Conservation (phyloP, 2,888 invertebrate genomes). For the Aspidiotus destructor region DNA sequence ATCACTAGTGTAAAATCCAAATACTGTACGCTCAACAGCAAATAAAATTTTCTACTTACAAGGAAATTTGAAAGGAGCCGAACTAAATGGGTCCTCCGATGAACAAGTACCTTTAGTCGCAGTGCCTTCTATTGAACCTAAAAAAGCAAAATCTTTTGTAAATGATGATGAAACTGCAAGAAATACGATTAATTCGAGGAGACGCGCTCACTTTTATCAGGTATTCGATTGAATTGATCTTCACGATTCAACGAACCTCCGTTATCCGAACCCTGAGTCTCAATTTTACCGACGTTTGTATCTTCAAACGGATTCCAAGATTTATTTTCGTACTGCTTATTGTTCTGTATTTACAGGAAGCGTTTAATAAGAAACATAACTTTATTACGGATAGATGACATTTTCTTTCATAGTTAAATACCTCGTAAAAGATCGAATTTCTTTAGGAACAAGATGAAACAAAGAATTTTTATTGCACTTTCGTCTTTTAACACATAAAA, state of each 20-base stretch:
- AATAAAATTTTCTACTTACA: conserved; percentile 43
- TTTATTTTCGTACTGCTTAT: conserved; percentile 42
- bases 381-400: background rate
- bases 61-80: conserved; percentile 70
- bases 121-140: background rate
- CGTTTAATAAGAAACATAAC: background rate
- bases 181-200: background rate
- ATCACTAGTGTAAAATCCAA: too few relatives aligned
- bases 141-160: background rate
- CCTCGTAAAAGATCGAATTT: background rate
- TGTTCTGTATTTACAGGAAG: background rate
- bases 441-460: too few relatives aligned
- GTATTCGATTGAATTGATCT: conserved; percentile 13
- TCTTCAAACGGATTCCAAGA: conserved; percentile 81
- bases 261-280: conserved; percentile 10
- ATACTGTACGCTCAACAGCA: background rate
- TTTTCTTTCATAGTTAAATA: background rate
- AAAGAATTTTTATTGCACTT: too few relatives aligned
- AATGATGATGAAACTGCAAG: too few relatives aligned
- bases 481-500: too few relatives aligned
- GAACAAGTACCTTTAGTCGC: background rate
- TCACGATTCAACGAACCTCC: conserved; percentile 12
- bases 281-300: conserved; percentile 42
- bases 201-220: conserved; percentile 14
- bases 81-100: conserved; percentile 64